phyloP scores from a whole-genome alignment of 2,797 vertebrate genomes.

The Pachyuromys duprasi region DNA sequence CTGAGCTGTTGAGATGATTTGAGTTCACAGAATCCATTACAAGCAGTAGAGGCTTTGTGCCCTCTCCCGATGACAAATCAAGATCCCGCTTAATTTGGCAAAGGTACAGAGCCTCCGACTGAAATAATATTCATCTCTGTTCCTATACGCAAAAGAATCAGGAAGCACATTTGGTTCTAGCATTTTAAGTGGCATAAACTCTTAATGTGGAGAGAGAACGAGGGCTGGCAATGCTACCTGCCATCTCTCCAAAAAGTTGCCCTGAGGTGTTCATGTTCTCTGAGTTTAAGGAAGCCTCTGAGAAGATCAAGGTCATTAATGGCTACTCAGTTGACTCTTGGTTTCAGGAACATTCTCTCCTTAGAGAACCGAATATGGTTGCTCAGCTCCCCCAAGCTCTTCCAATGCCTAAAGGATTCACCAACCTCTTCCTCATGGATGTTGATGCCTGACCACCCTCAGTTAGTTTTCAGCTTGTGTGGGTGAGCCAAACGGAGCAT shows the following conservation, averaged over 20 bases:
- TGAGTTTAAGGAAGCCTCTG: background rate
- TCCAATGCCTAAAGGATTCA: too few relatives aligned
- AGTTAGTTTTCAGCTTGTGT: background rate
- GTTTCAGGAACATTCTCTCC: background rate
- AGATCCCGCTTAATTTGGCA: constrained; percentile 51
- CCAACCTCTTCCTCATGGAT: background rate
- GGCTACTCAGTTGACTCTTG: background rate
- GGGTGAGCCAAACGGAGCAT: background rate
- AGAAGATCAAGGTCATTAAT: background rate
- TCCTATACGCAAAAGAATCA: constrained; percentile 46
- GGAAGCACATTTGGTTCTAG: constrained; percentile 50
- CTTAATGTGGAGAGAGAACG: background rate
- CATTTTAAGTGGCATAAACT: background rate
- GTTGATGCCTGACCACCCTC: background rate
- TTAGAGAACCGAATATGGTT: too few relatives aligned
- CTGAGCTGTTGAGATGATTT: background rate
- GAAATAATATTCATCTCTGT: constrained; percentile 21
- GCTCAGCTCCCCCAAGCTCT: background rate
- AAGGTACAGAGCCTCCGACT: constrained; percentile 25
- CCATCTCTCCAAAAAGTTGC: background rate
- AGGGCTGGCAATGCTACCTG: background rate
- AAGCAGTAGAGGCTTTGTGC: background rate
- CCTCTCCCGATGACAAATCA: background rate
- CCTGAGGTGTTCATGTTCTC: background rate
- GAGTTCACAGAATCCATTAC: background rate